Evolutionary conservation across 2,113 vertebrate species (phyloP), one percentile per base, ranked within the genome.

Genomic region (Ptilorrhoa leucosticta): DNA sequence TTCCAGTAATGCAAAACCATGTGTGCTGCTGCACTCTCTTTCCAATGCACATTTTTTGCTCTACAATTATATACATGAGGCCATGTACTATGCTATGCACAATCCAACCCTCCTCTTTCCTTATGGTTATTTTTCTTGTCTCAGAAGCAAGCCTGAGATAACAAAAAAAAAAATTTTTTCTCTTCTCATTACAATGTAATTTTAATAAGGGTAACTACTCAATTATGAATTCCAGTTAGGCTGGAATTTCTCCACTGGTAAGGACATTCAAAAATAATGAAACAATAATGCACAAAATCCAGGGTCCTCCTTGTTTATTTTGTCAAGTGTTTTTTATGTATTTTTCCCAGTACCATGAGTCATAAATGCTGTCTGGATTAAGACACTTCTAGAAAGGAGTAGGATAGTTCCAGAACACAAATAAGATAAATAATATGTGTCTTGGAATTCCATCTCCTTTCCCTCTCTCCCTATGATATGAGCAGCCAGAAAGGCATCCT

Each of bases 1-100:
- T 56, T 93, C 69, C 15, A 69, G 26, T 69, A 51, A 65, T 35
- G 11, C 4, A 69, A 68, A 66, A 51, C 9, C 1, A 0, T 33
- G 14, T 21, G 11, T 86, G 13, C 5, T 83, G 30, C 24, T 54
- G 33, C 30, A 31, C 2, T 54, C 6, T n/a, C 17, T 65, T 70
- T 69, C 30, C 4, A 26, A 39, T 40, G 63, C 20, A 48, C 8
- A 4, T 31, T 35, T 47, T 78, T 60, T 57, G 19, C 13, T 65
- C 27, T 71, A 8, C 5, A 44, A 3, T 65, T 72, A 21, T 20
- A 27, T 23, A 14, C 7, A 33, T 0, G 3, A 70, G 17, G 4
- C 6, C 8, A 33, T 57, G 5, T 19, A 28, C 54, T 58, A 50
- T 27, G 15, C 7, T 15, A 3, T 56, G 13, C 5, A 20, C 13